A percentile compares a stretch with the other conserved stretches of the same genome.
Conservation (phyloP, 2,113 vertebrate genomes). For the Aphelocoma coerulescens region DNA sequence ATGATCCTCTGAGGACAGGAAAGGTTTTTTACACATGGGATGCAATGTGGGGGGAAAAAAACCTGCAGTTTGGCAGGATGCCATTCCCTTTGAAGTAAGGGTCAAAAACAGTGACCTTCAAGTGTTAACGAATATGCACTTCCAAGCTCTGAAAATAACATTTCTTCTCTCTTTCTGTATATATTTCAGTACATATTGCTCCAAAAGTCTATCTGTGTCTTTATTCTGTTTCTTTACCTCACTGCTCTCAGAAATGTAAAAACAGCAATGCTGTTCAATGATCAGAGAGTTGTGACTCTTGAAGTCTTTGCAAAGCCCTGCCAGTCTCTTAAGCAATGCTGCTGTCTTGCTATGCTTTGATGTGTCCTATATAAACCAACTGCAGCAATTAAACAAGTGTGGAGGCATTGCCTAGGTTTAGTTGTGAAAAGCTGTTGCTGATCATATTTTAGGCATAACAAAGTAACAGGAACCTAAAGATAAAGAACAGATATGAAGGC, state of each 20-base stretch:
- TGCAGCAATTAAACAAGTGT: not conserved
- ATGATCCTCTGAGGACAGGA: not conserved
- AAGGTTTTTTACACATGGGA: not conserved
- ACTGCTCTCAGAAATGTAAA: not conserved
- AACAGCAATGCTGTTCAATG: not conserved
- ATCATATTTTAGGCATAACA: not conserved
- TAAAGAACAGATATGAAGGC: not conserved
- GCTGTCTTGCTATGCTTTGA: not conserved
- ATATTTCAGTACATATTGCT: not conserved
- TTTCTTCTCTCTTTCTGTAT: not conserved
- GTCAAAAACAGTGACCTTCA: not conserved
- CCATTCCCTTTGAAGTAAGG: not conserved
- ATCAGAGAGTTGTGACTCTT: not conserved
- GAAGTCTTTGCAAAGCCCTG: not conserved
- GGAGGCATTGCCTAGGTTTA: not conserved
- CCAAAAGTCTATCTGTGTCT: not conserved
- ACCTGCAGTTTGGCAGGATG: not conserved
- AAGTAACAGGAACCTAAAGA: not conserved
- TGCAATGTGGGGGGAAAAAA: rapidly evolving
- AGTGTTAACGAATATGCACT: not conserved
- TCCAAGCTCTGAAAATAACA: not conserved
- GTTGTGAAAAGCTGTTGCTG: not conserved
- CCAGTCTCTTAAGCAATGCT: not conserved
- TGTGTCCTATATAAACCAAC: not conserved
- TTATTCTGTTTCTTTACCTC: not conserved